A percentile compares a stretch with the other conserved stretches of the same genome.
Conservation (phyloP, 23 tunicate species). For the Botrylloides violaceus region DNA sequence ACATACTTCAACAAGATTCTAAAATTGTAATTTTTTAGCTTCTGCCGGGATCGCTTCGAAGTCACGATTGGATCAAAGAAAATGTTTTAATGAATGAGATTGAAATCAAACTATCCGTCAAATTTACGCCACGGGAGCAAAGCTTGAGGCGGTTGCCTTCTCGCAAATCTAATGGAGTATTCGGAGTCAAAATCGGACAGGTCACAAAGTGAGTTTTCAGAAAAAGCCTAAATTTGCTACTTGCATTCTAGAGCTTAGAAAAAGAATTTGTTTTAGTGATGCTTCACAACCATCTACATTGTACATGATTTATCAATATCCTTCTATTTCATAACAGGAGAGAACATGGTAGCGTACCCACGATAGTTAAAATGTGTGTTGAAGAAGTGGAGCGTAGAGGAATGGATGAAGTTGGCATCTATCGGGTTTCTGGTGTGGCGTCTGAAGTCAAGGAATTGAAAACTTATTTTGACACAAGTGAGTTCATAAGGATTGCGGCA, state of each 20-base stretch:
- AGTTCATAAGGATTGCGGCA: too few relatives aligned
- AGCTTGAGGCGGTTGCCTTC: constrained; percentile 72
- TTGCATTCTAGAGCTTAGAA: too few relatives aligned
- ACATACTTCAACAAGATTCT: neutral
- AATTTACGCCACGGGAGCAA: constrained; percentile 69
- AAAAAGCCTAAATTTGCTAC: too few relatives aligned
- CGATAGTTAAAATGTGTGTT: constrained; percentile 58
- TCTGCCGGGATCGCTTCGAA: constrained; percentile 58
- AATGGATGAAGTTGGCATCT: constrained; percentile 93
- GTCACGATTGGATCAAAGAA: constrained; percentile 59
- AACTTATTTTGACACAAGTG: constrained; percentile 87
- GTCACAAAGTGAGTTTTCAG: constrained; percentile 71
- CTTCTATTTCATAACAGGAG: constrained; percentile 41
- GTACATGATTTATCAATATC: neutral
- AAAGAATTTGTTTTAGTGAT: too few relatives aligned
- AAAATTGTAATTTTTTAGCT: constrained; percentile 17
- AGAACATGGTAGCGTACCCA: constrained; percentile 67
- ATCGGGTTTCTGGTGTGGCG: constrained; percentile 93
- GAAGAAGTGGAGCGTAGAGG: constrained; percentile 93
- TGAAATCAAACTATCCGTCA: constrained; percentile 57
- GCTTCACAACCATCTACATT: neutral
- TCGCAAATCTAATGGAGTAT: constrained; percentile 61
- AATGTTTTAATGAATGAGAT: constrained; percentile 64
- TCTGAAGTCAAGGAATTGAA: constrained; percentile 81
- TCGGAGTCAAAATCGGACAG: constrained; percentile 63